Percentiles rank a stretch among this genome's conserved stretches.
These are phyloP conservation scores for Blera fallax DNA, from an alignment of 2,888 invertebrate genomes.

Conservation along the genomic window DNA sequence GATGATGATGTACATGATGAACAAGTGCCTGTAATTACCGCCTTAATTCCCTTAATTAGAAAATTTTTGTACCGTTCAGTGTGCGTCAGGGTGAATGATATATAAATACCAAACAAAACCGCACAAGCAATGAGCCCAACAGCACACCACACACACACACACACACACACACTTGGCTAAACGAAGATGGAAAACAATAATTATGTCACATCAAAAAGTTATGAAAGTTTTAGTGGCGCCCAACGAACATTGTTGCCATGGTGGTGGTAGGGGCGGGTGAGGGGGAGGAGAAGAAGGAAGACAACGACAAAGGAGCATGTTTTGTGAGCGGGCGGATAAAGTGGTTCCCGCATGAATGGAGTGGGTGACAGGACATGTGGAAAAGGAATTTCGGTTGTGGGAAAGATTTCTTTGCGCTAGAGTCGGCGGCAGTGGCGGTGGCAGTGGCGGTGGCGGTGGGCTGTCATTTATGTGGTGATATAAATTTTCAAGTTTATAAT, in stretches of 20 bases:
- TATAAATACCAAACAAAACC: constrained; percentile 29
- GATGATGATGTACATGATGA: constrained; percentile 24
- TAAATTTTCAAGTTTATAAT: constrained; percentile 64
- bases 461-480: constrained; percentile 53
- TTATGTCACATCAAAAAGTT: constrained; percentile 71
- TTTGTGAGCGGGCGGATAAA: background rate
- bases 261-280: too few relatives aligned
- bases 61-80: constrained; percentile 35
- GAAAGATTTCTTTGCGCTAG: constrained; percentile 1
- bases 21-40: constrained; percentile 44
- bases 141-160: background rate
- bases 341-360: background rate
- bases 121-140: constrained; percentile 30
- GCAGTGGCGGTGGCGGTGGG: background rate
- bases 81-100: constrained; percentile 11
- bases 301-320: background rate
- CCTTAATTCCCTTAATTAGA: constrained; percentile 58
- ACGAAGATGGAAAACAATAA: constrained; percentile 66
- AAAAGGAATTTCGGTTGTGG: constrained; percentile 11
- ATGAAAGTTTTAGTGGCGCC: constrained; percentile 69
- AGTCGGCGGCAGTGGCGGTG: background rate
- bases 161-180: background rate
- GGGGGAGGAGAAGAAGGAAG: background rate
- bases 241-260: constrained; percentile 58
- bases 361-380: background rate